Evolutionary conservation across 2,888 invertebrate genomes (phyloP), one percentile per base, ranked within the genome.

Genomic region (Macaria notata): DNA sequence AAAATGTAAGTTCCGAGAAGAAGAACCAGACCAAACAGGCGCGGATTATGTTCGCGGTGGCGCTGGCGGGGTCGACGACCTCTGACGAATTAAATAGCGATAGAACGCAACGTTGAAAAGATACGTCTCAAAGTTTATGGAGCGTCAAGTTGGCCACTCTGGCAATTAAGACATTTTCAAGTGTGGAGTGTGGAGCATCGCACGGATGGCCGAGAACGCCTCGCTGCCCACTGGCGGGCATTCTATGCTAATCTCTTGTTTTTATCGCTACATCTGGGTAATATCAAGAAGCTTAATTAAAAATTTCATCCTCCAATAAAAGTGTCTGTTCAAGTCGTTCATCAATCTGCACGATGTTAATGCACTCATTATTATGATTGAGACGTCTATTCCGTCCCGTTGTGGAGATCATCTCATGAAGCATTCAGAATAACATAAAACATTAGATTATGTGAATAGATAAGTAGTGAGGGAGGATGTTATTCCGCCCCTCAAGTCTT

Each of bases 81-180:
- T 72, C 70, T 63, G 61, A 54, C 55, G 36, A 50, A n/a, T n/a
- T n/a, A n/a, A n/a, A 51, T 59, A 69, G 65, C 73, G 72, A 73
- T 79, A 81, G 80, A 83, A 79, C 76, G 79, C 79, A 78, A 78
- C 67, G 72, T 76, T 73, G 73, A 79, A 62, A 75, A 77, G 76
- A 74, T 79, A 79, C 78, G 78, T 81, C 76, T 83, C 64, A 82
- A 84, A 83, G 81, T 88, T 89, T 88, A 89, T 88, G 85, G 84
- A 86, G 79, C 89, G 87, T 84, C 84, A 86, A 88, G 85, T 73
- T 72, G 70, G 68, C 68, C 65, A 70, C 69, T 67, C 69, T 63
- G 66, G 78, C 78, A 88, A 88, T 88, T 87, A 89, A 84, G 75
- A 83, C 72, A 78, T 79, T 80, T 84, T 76, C 77, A 80, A 80